Conservation (phyloP, 2,113 vertebrate genomes). For the Prolemur simus region DNA sequence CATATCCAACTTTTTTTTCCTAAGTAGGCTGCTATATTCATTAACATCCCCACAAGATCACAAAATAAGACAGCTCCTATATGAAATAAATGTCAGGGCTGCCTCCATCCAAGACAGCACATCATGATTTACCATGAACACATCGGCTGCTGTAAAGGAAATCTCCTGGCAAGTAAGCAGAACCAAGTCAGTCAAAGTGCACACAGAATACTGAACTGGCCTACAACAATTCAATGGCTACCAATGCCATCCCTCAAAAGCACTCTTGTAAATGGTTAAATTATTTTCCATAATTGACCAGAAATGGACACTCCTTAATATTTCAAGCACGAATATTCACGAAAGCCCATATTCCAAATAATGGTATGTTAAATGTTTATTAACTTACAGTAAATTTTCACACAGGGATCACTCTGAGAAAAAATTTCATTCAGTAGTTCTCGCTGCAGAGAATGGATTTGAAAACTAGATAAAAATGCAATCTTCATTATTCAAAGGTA, state of each 20-base stretch:
- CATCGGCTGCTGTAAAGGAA: background rate
- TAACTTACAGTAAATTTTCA: background rate
- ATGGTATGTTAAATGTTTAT: background rate
- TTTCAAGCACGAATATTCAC: background rate
- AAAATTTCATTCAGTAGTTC: background rate
- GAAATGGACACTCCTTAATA: background rate
- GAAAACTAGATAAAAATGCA: background rate
- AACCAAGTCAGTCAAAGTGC: rapidly evolving
- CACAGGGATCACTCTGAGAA: background rate
- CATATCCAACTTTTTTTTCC: background rate
- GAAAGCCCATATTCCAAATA: background rate
- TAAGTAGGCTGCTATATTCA: background rate
- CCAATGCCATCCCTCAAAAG: background rate
- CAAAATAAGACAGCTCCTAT: background rate
- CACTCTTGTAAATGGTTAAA: background rate
- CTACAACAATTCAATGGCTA: background rate
- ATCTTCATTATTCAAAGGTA: background rate
- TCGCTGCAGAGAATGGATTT: background rate
- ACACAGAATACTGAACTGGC: no score
- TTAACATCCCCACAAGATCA: background rate
- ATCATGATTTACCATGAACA: background rate
- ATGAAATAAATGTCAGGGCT: background rate
- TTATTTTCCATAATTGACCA: background rate
- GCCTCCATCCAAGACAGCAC: background rate
- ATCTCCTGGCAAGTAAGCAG: background rate